Evolutionary conservation across 1,140 invertebrate species (phyloP).

Genomic region (Sitophilus oryzae): DNA sequence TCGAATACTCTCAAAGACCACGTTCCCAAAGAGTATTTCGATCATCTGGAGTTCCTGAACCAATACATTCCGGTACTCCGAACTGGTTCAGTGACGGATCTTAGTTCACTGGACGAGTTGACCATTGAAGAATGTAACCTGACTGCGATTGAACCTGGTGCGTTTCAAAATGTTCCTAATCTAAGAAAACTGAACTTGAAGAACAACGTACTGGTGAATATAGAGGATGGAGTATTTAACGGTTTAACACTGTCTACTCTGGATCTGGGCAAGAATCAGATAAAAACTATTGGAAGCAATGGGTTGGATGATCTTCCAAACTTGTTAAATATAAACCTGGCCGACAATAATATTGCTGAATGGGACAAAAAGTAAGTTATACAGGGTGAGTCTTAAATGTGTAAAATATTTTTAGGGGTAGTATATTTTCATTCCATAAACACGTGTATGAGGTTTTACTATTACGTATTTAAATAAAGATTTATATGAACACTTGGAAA

Average conservation of each 20-base stretch:
- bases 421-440: too few species aligned
- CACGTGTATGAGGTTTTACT: too few species aligned
- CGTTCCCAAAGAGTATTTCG: slow-evolving; percentile 20
- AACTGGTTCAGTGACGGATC: slow-evolving; percentile 23
- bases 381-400: neutral
- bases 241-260: slow-evolving; percentile 19
- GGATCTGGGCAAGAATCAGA: slow-evolving; percentile 25
- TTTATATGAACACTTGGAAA: too few species aligned
- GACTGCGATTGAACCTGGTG: slow-evolving; percentile 25
- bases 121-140: slow-evolving; percentile 25
- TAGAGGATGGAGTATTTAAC: slow-evolving; percentile 25
- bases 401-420: neutral
- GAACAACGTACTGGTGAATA: slow-evolving; percentile 21
- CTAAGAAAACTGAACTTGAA: slow-evolving; percentile 22
- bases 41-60: slow-evolving; percentile 23
- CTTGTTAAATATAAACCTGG: slow-evolving; percentile 24
- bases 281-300: slow-evolving; percentile 12
- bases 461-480: too few species aligned
- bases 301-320: slow-evolving; percentile 24
- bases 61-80: slow-evolving; percentile 26
- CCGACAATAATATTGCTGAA: slow-evolving; percentile 20
- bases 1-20: slow-evolving; percentile 23
- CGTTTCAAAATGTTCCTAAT: slow-evolving; percentile 25
- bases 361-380: slow-evolving; percentile 19
- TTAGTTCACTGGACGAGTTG: slow-evolving; percentile 28